phyloP scores from a whole-genome alignment of 2,888 invertebrate species.

The Alloscopus bannaensis region DNA sequence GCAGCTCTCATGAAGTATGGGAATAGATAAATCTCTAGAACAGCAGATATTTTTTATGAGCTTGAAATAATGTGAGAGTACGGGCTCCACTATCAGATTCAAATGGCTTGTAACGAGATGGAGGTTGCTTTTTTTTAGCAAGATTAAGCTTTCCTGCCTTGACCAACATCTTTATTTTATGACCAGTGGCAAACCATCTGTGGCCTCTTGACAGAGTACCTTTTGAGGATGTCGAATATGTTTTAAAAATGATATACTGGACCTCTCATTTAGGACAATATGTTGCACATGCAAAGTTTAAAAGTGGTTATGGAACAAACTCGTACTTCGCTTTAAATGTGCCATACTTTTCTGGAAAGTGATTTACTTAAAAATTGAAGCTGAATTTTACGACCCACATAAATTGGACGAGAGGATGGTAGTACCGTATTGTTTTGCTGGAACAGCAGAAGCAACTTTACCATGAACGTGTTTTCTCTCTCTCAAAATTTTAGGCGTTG shows the following conservation, averaged over 20 bases:
- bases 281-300: too few relatives aligned
- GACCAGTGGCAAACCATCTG: slow-evolving; percentile 56
- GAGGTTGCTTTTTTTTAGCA: slow-evolving; percentile 29
- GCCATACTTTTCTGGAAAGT: too few relatives aligned
- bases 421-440: too few relatives aligned
- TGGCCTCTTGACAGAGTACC: slow-evolving; percentile 15
- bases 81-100: slow-evolving; percentile 55
- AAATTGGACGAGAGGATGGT: too few relatives aligned
- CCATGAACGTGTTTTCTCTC: too few relatives aligned
- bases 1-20: slow-evolving; percentile 28
- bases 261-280: slow-evolving; percentile 1
- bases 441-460: too few relatives aligned
- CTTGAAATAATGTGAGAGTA: slow-evolving; percentile 44
- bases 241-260: slow-evolving; percentile 30
- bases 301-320: too few relatives aligned
- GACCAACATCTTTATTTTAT: slow-evolving; percentile 67
- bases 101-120: slow-evolving; percentile 62
- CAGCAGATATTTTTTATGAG: slow-evolving; percentile 62
- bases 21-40: slow-evolving; percentile 45
- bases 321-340: too few relatives aligned
- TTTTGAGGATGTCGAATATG: slow-evolving; percentile 35
- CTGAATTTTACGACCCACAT: too few relatives aligned
- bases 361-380: too few relatives aligned
- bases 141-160: slow-evolving; percentile 41
- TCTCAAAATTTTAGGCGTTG: too few relatives aligned